Conservation (phyloP, 2,888 invertebrate species). For the Folsomia candida region DNA sequence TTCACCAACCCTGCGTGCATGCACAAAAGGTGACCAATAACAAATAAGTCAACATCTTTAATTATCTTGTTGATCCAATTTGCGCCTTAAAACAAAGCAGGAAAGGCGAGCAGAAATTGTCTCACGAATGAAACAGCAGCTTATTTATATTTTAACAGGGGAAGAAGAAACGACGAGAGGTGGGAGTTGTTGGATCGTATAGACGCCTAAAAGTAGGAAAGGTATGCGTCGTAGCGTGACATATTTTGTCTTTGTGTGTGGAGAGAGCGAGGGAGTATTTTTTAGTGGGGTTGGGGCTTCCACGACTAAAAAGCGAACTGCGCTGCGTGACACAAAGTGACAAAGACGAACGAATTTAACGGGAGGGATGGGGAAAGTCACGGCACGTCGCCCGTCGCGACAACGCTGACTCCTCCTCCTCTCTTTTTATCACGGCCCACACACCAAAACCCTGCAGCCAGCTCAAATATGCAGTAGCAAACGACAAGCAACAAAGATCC, state of each 20-base stretch:
- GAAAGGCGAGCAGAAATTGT: too few relatives aligned
- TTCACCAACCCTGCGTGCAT: too few relatives aligned
- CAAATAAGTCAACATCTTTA: too few relatives aligned
- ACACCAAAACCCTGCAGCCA: too few relatives aligned
- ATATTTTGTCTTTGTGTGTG: not conserved
- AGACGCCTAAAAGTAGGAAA: not conserved
- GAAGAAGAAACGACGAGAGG: not conserved
- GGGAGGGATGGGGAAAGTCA: constrained; percentile 19
- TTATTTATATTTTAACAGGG: too few relatives aligned
- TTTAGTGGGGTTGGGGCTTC: constrained; percentile 13
- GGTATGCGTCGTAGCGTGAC: not conserved
- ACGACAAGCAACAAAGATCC: too few relatives aligned
- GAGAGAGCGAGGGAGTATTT: not conserved
- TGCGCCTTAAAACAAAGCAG: too few relatives aligned
- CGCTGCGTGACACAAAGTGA: constrained; percentile 8
- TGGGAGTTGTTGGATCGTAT: not conserved
- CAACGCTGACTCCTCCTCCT: constrained; percentile 19
- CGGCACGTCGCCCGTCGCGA: constrained; percentile 9
- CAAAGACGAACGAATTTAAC: not conserved
- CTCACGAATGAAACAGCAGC: too few relatives aligned
- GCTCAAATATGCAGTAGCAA: too few relatives aligned
- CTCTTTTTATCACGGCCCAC: not conserved
- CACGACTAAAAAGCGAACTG: constrained; percentile 8
- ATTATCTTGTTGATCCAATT: too few relatives aligned
- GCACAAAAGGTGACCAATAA: too few relatives aligned